phyloP scores from a whole-genome alignment of 2,113 vertebrate species.

The Hepsetus odoe region DNA sequence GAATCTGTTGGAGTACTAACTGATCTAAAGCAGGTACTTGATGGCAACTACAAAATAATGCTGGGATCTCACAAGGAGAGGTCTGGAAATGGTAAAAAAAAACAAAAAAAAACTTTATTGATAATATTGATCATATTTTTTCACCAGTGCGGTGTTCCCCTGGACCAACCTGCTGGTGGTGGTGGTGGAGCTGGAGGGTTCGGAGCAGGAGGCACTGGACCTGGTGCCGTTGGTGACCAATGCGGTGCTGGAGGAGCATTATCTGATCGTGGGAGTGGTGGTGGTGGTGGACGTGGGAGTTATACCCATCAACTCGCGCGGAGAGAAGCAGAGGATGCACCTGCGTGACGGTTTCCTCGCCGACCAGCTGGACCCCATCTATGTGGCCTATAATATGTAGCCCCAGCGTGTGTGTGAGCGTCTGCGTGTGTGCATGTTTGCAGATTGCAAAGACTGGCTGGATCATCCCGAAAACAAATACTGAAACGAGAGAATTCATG shows the following conservation, averaged over 20 bases:
- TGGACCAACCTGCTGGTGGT: constrained; percentile 98
- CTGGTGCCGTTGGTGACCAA: constrained; percentile 98
- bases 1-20: too few relatives aligned
- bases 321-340: constrained; percentile 99
- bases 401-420: constrained; percentile 50
- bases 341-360: constrained; percentile 96
- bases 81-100: too few relatives aligned
- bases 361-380: constrained; percentile 99
- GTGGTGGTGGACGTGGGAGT: constrained; percentile 98
- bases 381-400: constrained; percentile 99
- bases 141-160: constrained; percentile 91
- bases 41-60: too few relatives aligned
- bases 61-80: too few relatives aligned
- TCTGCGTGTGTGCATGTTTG: constrained; percentile 28
- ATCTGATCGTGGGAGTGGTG: constrained; percentile 97
- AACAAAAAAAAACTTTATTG: too few relatives aligned
- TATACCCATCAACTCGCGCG: constrained; percentile 99
- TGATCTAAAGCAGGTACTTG: too few relatives aligned
- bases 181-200: constrained; percentile 97
- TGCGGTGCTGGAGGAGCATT: constrained; percentile 96
- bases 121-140: background rate
- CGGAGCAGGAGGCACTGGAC: constrained; percentile 97
- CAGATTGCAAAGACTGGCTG: constrained; percentile 8
- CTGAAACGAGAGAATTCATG: background rate
- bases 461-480: constrained; percentile 2